phyloP scores from a whole-genome alignment of 2,888 invertebrate species.

The Fragum sueziense region DNA sequence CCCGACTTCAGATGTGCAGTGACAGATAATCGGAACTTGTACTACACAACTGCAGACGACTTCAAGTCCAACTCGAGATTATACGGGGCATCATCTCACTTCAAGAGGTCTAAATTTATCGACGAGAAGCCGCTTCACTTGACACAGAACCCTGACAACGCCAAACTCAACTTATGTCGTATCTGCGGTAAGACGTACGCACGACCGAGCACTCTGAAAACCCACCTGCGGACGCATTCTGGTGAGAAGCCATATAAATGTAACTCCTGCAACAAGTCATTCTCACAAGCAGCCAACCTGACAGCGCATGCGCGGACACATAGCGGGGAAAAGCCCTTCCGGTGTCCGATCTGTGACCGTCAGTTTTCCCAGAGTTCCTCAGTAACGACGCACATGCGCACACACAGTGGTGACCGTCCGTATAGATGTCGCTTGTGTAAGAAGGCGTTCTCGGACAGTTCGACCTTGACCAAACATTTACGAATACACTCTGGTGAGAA shows the following conservation, averaged over 20 bases:
- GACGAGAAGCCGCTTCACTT: constrained; percentile 61
- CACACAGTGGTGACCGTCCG: constrained; percentile 99
- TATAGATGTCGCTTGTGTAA: constrained; percentile 97
- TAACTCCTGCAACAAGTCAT: constrained; percentile 93
- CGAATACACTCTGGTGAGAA: constrained; percentile 92
- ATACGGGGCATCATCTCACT: constrained; percentile 63
- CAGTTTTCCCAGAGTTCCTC: constrained; percentile 96
- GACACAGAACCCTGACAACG: constrained; percentile 53
- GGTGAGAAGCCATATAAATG: constrained; percentile 93
- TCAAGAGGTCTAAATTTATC: constrained; percentile 69
- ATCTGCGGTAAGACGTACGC: constrained; percentile 98
- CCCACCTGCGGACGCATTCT: constrained; percentile 97
- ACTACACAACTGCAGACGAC: constrained; percentile 72
- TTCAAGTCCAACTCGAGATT: constrained; percentile 66
- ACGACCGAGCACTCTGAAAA: constrained; percentile 97
- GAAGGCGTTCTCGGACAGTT: constrained; percentile 99
- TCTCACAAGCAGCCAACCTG: constrained; percentile 98
- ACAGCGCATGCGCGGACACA: constrained; percentile 98
- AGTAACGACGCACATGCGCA: constrained; percentile 99
- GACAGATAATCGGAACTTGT: constrained; percentile 65
- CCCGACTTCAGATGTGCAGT: constrained; percentile 68
- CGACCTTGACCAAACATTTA: constrained; percentile 98
- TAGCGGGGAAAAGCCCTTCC: constrained; percentile 98
- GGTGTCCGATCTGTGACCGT: constrained; percentile 97
- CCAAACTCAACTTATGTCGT: constrained; percentile 89